phyloP scores from a whole-genome alignment of 2,888 invertebrate genomes.

The Ceraclea dissimilis region DNA sequence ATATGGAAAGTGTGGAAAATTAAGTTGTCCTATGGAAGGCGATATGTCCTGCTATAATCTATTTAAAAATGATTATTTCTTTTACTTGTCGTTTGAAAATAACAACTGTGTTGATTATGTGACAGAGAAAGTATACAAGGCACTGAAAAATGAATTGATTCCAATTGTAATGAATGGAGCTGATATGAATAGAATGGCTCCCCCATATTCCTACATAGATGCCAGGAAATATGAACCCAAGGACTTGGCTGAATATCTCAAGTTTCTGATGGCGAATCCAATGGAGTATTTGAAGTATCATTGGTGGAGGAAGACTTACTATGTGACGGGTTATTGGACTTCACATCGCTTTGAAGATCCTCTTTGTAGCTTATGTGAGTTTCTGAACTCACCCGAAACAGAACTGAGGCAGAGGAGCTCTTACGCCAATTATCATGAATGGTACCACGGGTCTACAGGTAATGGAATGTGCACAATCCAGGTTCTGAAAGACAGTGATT shows the following conservation, averaged over 20 bases:
- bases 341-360: slow-evolving; percentile 43
- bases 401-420: background rate
- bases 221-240: slow-evolving; percentile 52
- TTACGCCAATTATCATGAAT: slow-evolving; percentile 8
- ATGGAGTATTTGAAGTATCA: slow-evolving; percentile 56
- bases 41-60: slow-evolving; percentile 32
- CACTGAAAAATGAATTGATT: slow-evolving; percentile 40
- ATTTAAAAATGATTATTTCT: slow-evolving; percentile 52
- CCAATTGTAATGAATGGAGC: slow-evolving; percentile 33
- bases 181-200: slow-evolving; percentile 42
- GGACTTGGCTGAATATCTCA: slow-evolving; percentile 51
- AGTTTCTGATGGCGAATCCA: slow-evolving; percentile 42
- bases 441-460: slow-evolving; percentile 15
- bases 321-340: slow-evolving; percentile 21
- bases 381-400: slow-evolving; percentile 34
- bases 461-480: slow-evolving; percentile 3
- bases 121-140: slow-evolving; percentile 55
- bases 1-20: slow-evolving; percentile 52
- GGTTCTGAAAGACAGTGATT: background rate
- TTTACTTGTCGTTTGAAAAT: slow-evolving; percentile 62
- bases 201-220: slow-evolving; percentile 54
- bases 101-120: slow-evolving; percentile 62
- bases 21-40: slow-evolving; percentile 29
- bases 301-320: slow-evolving; percentile 52
- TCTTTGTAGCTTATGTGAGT: slow-evolving; percentile 51